A percentile compares a stretch with the other conserved stretches of the same genome.
Conservation (phyloP, 2,113 vertebrate genomes). For the Pterocles burchelli region DNA sequence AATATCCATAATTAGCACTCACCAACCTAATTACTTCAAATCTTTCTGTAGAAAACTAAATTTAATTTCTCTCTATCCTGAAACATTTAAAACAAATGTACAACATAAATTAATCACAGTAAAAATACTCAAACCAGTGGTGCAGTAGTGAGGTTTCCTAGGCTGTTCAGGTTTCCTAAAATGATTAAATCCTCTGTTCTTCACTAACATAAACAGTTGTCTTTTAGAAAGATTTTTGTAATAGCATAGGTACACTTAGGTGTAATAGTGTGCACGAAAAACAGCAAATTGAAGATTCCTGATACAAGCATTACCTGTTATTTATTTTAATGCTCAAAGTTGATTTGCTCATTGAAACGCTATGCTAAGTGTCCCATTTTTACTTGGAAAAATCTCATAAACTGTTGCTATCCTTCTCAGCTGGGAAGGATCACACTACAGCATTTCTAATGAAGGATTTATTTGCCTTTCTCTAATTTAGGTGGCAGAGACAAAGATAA, state of each 20-base stretch:
- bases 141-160: background rate
- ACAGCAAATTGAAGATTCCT: background rate
- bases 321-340: background rate
- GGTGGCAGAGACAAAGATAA: background rate
- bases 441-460: constrained; percentile 22
- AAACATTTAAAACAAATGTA: background rate
- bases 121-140: background rate
- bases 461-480: constrained; percentile 29
- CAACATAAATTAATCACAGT: background rate
- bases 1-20: background rate
- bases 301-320: background rate
- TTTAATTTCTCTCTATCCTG: background rate
- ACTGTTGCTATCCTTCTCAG: background rate
- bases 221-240: background rate
- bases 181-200: background rate
- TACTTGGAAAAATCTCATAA: background rate
- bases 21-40: background rate
- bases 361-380: background rate
- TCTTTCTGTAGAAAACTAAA: background rate
- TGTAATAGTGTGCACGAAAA: background rate
- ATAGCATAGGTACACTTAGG: background rate
- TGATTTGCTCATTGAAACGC: background rate
- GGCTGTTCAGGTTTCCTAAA: background rate
- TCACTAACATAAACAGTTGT: background rate
- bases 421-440: background rate